phyloP scores from a whole-genome alignment of 1,140 invertebrate species.

The Drosophila mayri region DNA sequence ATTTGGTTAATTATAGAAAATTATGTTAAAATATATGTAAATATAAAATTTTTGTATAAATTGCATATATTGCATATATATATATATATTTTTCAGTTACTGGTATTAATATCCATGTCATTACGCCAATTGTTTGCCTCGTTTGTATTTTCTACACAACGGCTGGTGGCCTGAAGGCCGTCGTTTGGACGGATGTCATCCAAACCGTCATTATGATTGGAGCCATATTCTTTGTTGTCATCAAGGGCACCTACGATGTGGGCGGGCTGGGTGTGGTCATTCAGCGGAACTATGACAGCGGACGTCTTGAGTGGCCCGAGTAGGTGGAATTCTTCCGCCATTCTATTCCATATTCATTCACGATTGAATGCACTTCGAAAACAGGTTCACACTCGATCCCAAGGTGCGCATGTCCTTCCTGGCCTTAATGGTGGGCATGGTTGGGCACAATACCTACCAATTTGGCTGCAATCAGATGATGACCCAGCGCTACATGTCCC shows the following conservation, averaged over 20 bases:
- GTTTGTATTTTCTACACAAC: conserved; percentile 72
- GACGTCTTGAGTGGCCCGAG: conserved; percentile 92
- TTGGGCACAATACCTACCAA: conserved; percentile 88
- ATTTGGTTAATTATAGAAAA: neutral
- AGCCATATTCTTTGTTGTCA: conserved; percentile 91
- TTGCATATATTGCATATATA: neutral
- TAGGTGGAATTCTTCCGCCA: conserved; percentile 84
- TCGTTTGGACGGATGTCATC: conserved; percentile 97
- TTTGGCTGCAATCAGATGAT: conserved; percentile 91
- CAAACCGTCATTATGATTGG: conserved; percentile 94
- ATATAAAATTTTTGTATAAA: neutral
- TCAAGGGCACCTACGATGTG: conserved; percentile 92
- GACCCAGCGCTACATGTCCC: conserved; percentile 87
- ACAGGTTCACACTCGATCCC: conserved; percentile 87
- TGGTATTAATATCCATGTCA: conserved; percentile 92
- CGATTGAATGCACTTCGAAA: neutral
- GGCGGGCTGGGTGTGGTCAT: conserved; percentile 92
- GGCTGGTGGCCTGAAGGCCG: conserved; percentile 95
- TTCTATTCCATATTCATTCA: neutral
- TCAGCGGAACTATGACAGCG: conserved; percentile 89
- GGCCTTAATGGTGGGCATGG: conserved; percentile 89
- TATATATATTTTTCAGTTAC: conserved; percentile 92
- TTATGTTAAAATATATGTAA: neutral
- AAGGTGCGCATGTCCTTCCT: conserved; percentile 90
- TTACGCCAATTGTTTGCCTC: conserved; percentile 91